These are phyloP conservation scores for Chelonoidis abingdonii DNA, from an alignment of 2,113 vertebrate species.

Conservation along the genomic window DNA sequence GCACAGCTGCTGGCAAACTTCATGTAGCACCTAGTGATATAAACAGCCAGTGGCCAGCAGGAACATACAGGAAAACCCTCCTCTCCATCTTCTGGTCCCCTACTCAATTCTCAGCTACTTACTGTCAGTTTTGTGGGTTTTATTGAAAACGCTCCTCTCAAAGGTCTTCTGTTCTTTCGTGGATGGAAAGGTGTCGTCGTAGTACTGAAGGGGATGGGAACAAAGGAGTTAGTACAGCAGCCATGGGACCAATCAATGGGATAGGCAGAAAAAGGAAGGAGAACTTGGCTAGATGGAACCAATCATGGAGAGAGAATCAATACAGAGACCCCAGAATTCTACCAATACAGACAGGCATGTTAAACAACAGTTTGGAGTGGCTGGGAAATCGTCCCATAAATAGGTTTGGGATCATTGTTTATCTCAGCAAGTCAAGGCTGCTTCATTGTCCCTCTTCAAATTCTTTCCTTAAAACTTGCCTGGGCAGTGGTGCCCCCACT, in stretches of 20 bases:
- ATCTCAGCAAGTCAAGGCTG: neutral
- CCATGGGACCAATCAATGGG: too few species aligned
- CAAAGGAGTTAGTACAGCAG: neutral
- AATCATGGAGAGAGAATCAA: neutral
- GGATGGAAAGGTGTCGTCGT: slow-evolving; percentile 85
- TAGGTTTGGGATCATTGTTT: neutral
- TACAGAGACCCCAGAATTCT: neutral
- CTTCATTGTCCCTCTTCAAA: neutral
- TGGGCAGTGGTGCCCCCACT: neutral
- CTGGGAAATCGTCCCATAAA: neutral
- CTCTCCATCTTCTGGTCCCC: neutral
- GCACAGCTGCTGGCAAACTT: neutral
- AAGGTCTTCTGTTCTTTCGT: slow-evolving; percentile 88
- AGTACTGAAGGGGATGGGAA: slow-evolving; percentile 81
- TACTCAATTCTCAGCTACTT: neutral
- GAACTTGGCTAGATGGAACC: neutral
- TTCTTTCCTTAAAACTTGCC: neutral
- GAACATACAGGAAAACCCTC: neutral
- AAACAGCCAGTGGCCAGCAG: neutral
- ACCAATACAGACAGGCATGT: neutral
- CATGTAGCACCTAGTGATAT: neutral
- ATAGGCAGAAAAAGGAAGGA: neutral
- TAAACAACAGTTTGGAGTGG: neutral
- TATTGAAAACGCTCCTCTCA: slow-evolving; percentile 86
- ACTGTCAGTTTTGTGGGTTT: slow-evolving; percentile 86